Base-by-base conservation (phyloP, 2,113 vertebrate genomes). In the Synchiropus splendidus region DNA sequence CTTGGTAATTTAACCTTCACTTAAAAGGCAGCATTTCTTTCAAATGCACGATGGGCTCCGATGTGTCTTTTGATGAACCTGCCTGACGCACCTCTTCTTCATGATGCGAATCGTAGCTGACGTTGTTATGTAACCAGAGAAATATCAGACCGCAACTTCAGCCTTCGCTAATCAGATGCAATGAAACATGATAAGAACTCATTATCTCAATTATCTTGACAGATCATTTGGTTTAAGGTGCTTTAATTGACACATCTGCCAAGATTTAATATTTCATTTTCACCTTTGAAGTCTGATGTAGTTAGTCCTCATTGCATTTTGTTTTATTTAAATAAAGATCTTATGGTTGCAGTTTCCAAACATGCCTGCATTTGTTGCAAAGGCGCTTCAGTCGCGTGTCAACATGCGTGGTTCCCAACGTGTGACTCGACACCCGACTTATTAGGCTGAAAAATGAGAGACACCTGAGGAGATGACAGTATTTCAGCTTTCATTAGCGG, bases 401-500 rank as follows among this genome's bases (percentile, higher is more conserved):
- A 8, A 27, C 21, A 27, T 5, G 8, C 21, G 21, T 8, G 21
- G 21, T 27, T 27, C 21, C 21, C 21, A 4, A 8, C 21, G 21
- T 5, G 21, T 8, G 21, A 27, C 21, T 27, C 21, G 4, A 27
- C 55, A 17, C 18, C 42, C 52, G 56, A 61, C 52, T 69, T 62
- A 67, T 72, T 67, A 68, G 68, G 31, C 62, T 75, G 67, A 76
- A 74, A 75, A 77, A 80, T 64, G 61, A 68, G 64, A 47, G 52
- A 67, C 63, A 47, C 62, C 63, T 57, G 60, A 64, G 56, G 53
- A 49, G 55, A 81, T 77, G 80, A 71, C 74, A 73, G 72, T 63
- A 42, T 52, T 69, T 76, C 65, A 67, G 47, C 58, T 78, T 75
- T 71, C 71, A 79, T 79, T 80, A 75, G 71, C 74, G 73, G 48